These are phyloP conservation scores for Eupithecia insigniata DNA, from an alignment of 2,888 invertebrate genomes.

Conservation along the genomic window DNA sequence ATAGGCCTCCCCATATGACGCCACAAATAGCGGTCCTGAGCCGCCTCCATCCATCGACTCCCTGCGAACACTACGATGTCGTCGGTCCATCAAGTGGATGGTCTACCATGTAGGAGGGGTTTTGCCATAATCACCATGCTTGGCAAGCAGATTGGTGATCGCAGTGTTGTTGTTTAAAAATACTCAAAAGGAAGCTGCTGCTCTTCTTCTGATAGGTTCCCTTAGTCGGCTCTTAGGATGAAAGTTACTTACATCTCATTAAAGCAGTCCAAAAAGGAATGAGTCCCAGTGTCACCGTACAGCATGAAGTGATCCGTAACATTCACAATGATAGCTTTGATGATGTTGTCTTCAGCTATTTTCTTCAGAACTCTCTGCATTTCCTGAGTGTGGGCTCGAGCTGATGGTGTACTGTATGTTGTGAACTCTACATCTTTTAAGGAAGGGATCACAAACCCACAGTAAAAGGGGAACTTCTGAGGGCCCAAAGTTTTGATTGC, in stretches of 20 bases:
- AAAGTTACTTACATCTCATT: slow-evolving; percentile 70
- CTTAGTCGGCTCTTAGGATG: too few relatives aligned
- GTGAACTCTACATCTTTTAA: slow-evolving; percentile 73
- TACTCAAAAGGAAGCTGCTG: too few relatives aligned
- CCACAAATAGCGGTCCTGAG: too few relatives aligned
- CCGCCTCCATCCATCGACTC: too few relatives aligned
- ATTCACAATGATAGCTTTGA: slow-evolving; percentile 74
- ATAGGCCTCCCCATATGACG: too few relatives aligned
- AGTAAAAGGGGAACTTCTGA: slow-evolving; percentile 56
- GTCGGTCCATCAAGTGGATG: too few relatives aligned
- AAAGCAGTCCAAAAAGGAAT: slow-evolving; percentile 71
- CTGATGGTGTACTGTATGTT: slow-evolving; percentile 54
- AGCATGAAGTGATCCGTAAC: slow-evolving; percentile 75
- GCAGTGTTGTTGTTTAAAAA: too few relatives aligned
- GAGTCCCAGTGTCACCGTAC: slow-evolving; percentile 64
- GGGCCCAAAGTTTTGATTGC: slow-evolving; percentile 47
- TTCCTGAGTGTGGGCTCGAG: slow-evolving; percentile 45
- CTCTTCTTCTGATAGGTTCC: too few relatives aligned
- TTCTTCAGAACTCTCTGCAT: slow-evolving; percentile 58
- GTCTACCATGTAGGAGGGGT: too few relatives aligned
- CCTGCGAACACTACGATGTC: too few relatives aligned
- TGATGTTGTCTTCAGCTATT: slow-evolving; percentile 58
- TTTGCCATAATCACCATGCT: too few relatives aligned
- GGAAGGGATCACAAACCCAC: slow-evolving; percentile 71
- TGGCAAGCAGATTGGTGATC: too few relatives aligned